Percentiles rank a stretch among this genome's conserved stretches.
Conservation (phyloP, 64 coral and sea anemone species). For the Porites australiensis region DNA sequence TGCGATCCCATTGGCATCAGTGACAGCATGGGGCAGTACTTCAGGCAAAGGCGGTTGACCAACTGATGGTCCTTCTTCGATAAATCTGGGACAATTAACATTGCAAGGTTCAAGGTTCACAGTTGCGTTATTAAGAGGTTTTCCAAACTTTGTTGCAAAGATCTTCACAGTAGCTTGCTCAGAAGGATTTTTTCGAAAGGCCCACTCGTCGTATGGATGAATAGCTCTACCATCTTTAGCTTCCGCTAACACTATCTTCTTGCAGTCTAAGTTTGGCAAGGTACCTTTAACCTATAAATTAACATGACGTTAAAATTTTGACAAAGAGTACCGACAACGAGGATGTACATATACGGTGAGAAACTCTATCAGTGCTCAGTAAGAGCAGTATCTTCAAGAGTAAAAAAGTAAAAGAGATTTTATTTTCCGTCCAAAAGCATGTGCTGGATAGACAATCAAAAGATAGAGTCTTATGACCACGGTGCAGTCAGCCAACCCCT, state of each 20-base stretch:
- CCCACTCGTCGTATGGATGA: constrained; percentile 43
- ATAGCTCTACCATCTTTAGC: constrained; percentile 23
- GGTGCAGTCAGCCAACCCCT: too few relatives aligned
- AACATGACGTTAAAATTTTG: too few relatives aligned
- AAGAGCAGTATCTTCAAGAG: too few relatives aligned
- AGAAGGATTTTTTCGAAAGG: neutral
- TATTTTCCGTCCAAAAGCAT: too few relatives aligned
- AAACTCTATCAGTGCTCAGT: too few relatives aligned
- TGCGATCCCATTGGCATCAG: constrained; percentile 27
- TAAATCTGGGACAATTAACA: neutral
- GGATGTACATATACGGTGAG: too few relatives aligned
- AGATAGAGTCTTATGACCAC: too few relatives aligned
- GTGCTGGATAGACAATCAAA: too few relatives aligned
- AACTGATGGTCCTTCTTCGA: neutral
- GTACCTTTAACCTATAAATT: neutral
- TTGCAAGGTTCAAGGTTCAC: constrained; percentile 12
- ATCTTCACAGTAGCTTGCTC: neutral
- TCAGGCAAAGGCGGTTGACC: constrained; percentile 2
- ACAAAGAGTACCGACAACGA: too few relatives aligned
- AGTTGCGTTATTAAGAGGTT: neutral
- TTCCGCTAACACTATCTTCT: constrained; percentile 29
- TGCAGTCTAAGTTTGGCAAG: neutral
- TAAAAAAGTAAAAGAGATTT: too few relatives aligned
- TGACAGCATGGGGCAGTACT: neutral
- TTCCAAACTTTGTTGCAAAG: constrained; percentile 42